Base-by-base conservation (phyloP, 2,113 vertebrate species). In the Indicator indicator region DNA sequence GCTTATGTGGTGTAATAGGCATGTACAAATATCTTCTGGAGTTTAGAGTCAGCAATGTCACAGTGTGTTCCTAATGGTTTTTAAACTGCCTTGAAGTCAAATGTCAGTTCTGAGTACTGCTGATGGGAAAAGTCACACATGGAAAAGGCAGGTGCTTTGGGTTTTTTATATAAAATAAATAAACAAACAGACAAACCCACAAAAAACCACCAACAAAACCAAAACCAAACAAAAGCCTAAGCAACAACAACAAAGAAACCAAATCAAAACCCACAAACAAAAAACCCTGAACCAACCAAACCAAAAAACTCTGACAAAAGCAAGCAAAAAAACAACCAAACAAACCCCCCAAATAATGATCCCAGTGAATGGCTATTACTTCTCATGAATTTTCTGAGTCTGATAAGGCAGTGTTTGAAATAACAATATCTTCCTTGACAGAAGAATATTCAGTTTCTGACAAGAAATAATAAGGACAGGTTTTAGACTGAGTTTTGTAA, bases 61-160 rank as follows among this genome's bases (percentile, higher is more conserved):
- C 79, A 55, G 24, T 62, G 18, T 78, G 40, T 87, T 90, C 83
- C 86, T 93, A 84, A 94, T 67, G 62, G 55, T 72, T 65, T 90
- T 91, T 92, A 87, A 81, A 83, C 40, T 67, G 75, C 80, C 77
- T 89, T 81, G 54, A 86, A 90, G 46, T 83, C n/a, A 86, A 74
- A 86, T 62, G 67, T 83, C 91, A 96, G 2, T 85, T 86, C 83
- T 75, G n/a, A 48, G 16, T 69, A 32, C 42, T 78, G 77, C 87
- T 85, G 79, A 73, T 58, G 48, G 55, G 38, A 54, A 75, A 64
- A 77, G 55, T 69, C 50, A 24, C 60, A 62, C 32, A 6, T 30
- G 46, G 26, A 55, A 88, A 93, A 93, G 27, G 1, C 58, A 56
- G 36, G 60, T 42, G 42, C 42, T 23, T 50, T 23, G 50, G 11